These are phyloP conservation scores for Reticulitermes speratus DNA, from an alignment of 1,140 invertebrate genomes.

Conservation along the genomic window DNA sequence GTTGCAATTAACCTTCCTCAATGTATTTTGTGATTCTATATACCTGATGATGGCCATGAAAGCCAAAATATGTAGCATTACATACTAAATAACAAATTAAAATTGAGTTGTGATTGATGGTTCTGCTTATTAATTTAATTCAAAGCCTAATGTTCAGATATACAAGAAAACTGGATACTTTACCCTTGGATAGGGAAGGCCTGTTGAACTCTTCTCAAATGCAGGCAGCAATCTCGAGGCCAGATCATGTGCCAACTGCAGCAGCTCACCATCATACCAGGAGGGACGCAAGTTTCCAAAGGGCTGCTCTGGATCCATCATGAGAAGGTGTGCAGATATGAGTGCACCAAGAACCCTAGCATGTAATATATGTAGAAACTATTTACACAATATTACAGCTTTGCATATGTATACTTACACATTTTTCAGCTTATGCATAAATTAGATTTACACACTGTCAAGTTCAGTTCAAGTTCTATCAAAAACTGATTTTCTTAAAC, in stretches of 20 bases:
- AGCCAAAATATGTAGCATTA: too few relatives aligned
- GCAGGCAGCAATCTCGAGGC: conserved; percentile 60
- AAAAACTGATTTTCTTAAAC: too few relatives aligned
- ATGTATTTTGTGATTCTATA: too few relatives aligned
- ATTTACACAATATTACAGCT: neutral
- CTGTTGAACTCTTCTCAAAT: conserved; percentile 58
- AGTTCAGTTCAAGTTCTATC: neutral
- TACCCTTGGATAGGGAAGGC: conserved; percentile 64
- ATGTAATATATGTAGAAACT: neutral
- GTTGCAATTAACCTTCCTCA: too few relatives aligned
- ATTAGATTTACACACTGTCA: neutral
- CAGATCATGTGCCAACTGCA: conserved; percentile 62
- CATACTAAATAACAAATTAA: too few relatives aligned
- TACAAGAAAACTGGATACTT: conserved; percentile 24
- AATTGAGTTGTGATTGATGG: too few relatives aligned
- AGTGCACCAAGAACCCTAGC: conserved; percentile 62
- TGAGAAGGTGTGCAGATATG: conserved; percentile 67
- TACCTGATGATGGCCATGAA: too few relatives aligned
- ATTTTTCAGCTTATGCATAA: too few relatives aligned
- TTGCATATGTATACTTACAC: neutral
- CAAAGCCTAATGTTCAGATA: neutral
- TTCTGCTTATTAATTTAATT: too few relatives aligned
- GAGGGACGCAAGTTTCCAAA: conserved; percentile 59
- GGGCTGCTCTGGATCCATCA: conserved; percentile 56
- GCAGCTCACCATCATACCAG: conserved; percentile 61